Evolutionary conservation across 2,888 invertebrate genomes (phyloP).

Genomic region (Cyrtodaria siliqua): DNA sequence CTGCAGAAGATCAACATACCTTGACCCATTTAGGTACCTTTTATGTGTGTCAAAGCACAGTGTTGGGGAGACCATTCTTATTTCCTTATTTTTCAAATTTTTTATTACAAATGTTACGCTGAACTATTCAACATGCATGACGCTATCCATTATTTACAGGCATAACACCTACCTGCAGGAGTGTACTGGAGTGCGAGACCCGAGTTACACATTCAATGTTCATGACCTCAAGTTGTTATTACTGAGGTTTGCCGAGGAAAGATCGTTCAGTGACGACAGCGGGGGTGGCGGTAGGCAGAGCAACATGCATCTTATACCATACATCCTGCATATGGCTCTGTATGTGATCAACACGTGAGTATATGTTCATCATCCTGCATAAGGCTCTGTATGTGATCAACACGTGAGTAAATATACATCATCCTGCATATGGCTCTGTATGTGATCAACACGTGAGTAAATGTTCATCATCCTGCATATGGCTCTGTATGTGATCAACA

Average conservation of each 20-base stretch:
- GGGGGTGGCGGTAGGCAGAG: constrained; percentile 97
- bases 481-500: constrained; percentile 91
- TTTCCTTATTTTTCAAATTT: too few relatives aligned
- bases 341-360: constrained; percentile 90
- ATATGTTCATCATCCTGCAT: constrained; percentile 94
- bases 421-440: constrained; percentile 97
- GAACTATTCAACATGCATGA: too few relatives aligned
- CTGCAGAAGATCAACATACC: too few relatives aligned
- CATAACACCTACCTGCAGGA: constrained; percentile 87
- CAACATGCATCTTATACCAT: constrained; percentile 98
- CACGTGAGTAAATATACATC: constrained; percentile 93
- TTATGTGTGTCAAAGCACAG: too few relatives aligned
- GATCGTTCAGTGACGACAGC: constrained; percentile 98
- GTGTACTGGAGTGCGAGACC: constrained; percentile 86
- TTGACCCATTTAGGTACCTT: too few relatives aligned
- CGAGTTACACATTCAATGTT: constrained; percentile 89
- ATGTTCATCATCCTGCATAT: constrained; percentile 97
- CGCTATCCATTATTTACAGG: too few relatives aligned
- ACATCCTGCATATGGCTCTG: constrained; percentile 96
- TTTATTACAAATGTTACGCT: too few relatives aligned
- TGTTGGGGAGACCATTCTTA: too few relatives aligned
- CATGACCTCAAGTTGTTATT: constrained; percentile 97
- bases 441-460: constrained; percentile 88
- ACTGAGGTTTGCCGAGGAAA: constrained; percentile 95
- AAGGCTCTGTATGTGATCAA: constrained; percentile 94